Evolutionary conservation across 2,888 invertebrate genomes (phyloP), one percentile per base, ranked within the genome.

Genomic region (Ormyrus labotus): DNA sequence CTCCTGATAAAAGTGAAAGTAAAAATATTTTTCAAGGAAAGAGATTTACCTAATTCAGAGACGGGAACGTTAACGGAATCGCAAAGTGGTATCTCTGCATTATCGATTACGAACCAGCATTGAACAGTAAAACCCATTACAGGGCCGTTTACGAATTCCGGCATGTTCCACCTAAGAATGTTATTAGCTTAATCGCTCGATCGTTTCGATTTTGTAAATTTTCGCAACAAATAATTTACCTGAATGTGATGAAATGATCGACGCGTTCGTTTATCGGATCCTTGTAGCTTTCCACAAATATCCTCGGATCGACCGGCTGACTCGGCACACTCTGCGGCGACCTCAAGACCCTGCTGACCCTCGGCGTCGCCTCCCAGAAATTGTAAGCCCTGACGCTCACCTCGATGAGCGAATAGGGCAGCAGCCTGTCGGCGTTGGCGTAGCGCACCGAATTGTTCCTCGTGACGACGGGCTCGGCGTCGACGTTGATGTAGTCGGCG

Each of bases 281-380:
- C 61, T 91, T 88, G 0, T 90, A 87, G 19, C 92, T 93, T 11
- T 93, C 93, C 60, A 97, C 93, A 88, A 95, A 98, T 6, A 95
- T 93, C 63, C 97, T 92, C 0, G 96, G 93, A 74, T 94, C 93
- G 0, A 92, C 92, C 0, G 98, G 98, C 47, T 94, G 94, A 1
- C 94, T 93, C 0, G 98, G 98, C 45, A 94, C 94, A 9, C 96
- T 96, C 82, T 96, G 94, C 0, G 98, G 98, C 0, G 97, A 96
- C 86, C 93, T 93, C 0, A 96, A 88, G n/a, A 92, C 91, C 0
- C 93, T 92, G 0, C 93, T 92, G 0, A 94, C 93, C 19, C 93
- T 93, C 2, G 93, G 91, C 0, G 96, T 95, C 3, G 94, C 93
- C 13, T 96, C 96, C 97, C 98, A 98, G 85, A 95, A 95, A 0